Conservation (phyloP, 2,797 vertebrate genomes). For the Lepidocolaptes lacrymiger region DNA sequence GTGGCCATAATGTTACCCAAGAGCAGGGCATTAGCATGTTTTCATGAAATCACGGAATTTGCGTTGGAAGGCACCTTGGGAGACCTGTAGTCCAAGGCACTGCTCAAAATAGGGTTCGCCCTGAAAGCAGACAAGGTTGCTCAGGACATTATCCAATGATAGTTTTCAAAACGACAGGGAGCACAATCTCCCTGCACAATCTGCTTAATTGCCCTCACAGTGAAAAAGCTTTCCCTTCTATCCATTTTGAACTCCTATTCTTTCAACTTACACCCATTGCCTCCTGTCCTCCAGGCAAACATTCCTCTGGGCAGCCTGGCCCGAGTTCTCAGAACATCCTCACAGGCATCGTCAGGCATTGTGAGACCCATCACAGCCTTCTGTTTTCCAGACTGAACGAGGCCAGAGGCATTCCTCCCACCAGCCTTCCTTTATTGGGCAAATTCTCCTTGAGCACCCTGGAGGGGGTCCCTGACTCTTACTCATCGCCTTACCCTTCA, state of each 20-base stretch:
- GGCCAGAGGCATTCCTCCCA: not conserved
- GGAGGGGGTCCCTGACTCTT: not conserved
- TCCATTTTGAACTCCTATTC: not conserved
- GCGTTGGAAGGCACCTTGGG: not conserved
- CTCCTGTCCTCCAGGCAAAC: not conserved
- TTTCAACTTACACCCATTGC: not conserved
- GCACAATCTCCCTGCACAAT: not conserved
- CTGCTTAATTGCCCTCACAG: not conserved
- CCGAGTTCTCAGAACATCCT: not conserved
- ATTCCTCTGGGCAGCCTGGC: not conserved
- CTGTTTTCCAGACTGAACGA: not conserved
- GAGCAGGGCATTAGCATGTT: not conserved
- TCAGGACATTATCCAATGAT: not conserved
- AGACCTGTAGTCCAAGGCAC: not conserved
- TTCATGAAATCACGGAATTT: not conserved
- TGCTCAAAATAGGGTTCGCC: not conserved
- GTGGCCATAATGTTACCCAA: not conserved
- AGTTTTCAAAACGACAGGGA: not conserved
- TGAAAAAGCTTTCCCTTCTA: not conserved
- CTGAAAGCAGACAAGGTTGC: not conserved
- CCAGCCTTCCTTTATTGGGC: rapidly evolving
- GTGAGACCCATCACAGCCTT: not conserved
- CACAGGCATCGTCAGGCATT: not conserved
- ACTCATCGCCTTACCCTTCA: not conserved
- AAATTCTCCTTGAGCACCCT: not conserved